Conservation (phyloP, 2,797 vertebrate genomes). For the Arctocebus calabarensis region DNA sequence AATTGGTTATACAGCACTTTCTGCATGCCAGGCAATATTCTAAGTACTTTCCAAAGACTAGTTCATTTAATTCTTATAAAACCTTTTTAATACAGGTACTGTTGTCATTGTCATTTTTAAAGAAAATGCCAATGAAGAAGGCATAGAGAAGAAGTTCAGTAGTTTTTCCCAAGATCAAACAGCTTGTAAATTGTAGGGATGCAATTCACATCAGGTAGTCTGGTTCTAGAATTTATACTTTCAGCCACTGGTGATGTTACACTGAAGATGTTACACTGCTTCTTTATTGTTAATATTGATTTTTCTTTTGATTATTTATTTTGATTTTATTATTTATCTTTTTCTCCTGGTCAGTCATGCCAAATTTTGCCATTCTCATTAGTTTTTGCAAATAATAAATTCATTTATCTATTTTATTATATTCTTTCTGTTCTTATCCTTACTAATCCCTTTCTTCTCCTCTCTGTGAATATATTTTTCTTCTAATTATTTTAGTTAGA, state of each 20-base stretch:
- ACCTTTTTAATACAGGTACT: neutral
- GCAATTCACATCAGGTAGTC: neutral
- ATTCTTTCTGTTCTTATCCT: neutral
- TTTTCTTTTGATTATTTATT: slow-evolving; percentile 25
- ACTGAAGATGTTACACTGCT: neutral
- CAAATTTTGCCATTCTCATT: slow-evolving; percentile 9
- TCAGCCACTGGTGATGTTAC: neutral
- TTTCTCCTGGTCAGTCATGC: neutral
- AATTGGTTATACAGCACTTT: neutral
- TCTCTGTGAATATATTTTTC: neutral
- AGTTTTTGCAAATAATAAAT: slow-evolving; percentile 17
- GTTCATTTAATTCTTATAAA: slow-evolving; percentile 3
- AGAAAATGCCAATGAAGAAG: neutral
- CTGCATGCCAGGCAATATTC: neutral
- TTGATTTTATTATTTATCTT: slow-evolving; percentile 16
- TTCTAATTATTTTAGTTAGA: slow-evolving; percentile 6
- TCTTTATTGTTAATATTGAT: neutral
- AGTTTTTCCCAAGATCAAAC: neutral
- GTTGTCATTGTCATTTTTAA: neutral
- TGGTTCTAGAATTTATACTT: neutral
- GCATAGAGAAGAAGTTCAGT: neutral
- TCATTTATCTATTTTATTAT: neutral
- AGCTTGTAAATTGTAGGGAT: neutral
- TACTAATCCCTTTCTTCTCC: neutral
- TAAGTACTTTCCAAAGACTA: slow-evolving; percentile 2